phyloP scores from a whole-genome alignment of 2,888 invertebrate genomes.

The Sinelater perroti region DNA sequence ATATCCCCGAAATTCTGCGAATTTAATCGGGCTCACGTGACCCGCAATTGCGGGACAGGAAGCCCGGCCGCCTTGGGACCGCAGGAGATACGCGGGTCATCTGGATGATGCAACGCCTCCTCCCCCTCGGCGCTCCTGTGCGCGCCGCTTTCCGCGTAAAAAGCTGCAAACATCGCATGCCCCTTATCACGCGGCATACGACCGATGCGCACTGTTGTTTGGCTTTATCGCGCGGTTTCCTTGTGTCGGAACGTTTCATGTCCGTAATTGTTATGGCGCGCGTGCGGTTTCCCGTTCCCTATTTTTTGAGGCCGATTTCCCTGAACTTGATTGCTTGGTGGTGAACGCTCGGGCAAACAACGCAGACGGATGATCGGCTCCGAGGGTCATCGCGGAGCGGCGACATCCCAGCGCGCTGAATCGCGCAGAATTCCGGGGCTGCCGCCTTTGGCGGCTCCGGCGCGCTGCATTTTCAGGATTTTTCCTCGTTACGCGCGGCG shows the following conservation, averaged over 20 bases:
- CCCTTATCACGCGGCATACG: slow-evolving; percentile 29
- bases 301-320: slow-evolving; percentile 6
- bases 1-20: slow-evolving; percentile 27
- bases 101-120: slow-evolving; percentile 27
- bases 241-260: slow-evolving; percentile 34
- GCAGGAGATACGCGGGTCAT: slow-evolving; percentile 34
- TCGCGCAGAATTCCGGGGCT: no score
- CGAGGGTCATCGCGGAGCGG: no score
- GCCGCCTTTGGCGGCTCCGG: no score
- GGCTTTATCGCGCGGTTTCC: slow-evolving; percentile 35
- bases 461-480: no score
- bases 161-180: slow-evolving; percentile 27
- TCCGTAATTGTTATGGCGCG: slow-evolving; percentile 30
- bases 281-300: slow-evolving; percentile 30
- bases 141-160: slow-evolving; percentile 19
- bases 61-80: slow-evolving; percentile 32
- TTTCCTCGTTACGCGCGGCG: no score
- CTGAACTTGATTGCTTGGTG: slow-evolving; percentile 11
- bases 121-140: slow-evolving; percentile 23
- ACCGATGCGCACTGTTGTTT: slow-evolving; percentile 30
- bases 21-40: slow-evolving; percentile 34
- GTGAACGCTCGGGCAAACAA: neutral
- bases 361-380: no score
- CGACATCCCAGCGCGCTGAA: no score
- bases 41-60: slow-evolving; percentile 32